phyloP scores from a whole-genome alignment of 2,888 invertebrate species.

The Nomada ferruginata region DNA sequence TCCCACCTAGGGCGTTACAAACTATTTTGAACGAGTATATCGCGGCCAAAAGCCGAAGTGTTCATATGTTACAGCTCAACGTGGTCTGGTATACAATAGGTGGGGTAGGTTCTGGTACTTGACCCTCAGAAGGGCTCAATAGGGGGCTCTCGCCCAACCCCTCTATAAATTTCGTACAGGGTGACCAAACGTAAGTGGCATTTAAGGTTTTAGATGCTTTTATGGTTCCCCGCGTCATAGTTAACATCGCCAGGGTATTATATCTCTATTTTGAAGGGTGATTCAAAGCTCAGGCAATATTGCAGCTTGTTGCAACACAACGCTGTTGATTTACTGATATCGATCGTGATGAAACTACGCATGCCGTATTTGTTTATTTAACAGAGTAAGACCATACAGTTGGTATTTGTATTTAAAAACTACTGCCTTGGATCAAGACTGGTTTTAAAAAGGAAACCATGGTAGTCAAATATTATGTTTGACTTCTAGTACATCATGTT shows the following conservation, averaged over 20 bases:
- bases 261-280: neutral
- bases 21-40: conserved; percentile 8
- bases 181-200: conserved; percentile 28
- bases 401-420: neutral
- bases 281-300: neutral
- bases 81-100: conserved; percentile 3
- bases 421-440: neutral
- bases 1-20: conserved; percentile 11
- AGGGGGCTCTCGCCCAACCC: conserved; percentile 4
- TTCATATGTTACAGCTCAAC: neutral
- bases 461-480: no score
- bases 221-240: conserved; percentile 5
- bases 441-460: no score
- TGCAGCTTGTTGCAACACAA: neutral
- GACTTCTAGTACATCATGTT: no score
- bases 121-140: conserved; percentile 25
- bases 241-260: neutral
- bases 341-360: no score
- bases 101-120: conserved; percentile 21
- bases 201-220: conserved; percentile 25
- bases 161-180: conserved; percentile 23
- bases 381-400: no score
- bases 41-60: neutral
- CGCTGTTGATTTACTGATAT: neutral
- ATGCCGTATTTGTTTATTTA: no score